Base-by-base conservation (phyloP, 2,797 vertebrate genomes). In the Decapterus maruadsi region DNA sequence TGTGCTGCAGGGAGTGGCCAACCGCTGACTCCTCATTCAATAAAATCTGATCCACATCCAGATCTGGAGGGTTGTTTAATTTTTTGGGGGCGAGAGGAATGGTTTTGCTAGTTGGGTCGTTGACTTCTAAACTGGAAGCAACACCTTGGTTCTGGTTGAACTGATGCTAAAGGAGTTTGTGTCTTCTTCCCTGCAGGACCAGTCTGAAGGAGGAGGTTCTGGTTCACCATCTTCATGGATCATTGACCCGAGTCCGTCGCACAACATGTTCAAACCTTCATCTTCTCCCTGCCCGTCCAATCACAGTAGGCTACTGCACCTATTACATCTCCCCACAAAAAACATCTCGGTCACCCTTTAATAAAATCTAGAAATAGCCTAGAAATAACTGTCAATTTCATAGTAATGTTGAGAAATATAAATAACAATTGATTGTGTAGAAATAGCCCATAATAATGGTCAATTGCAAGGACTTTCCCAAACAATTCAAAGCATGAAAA, bases 161-260 rank as follows among this genome's bases (percentile, higher is more conserved):
- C 10, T 36, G 4, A 7, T 56, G 1, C 16, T 55, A 22, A 40
- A 56, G 0, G 10, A 43, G 61, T 20, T 60, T 26, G 26, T 55
- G 14, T 34, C 20, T 31, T 87, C 40, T 74, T 77, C 36, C 13
- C 42, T 79, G 56, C 81, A 92, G 89, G 87, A 80, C 42, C 54
- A 19, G 61, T 86, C 85, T 31, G 88, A 87, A 1, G 83, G 68
- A 1, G 82, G 68, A 63, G 81, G 73, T 43, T 92, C 91, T 31
- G 87, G 86, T 6, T 93, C 91, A 0, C 91, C 90, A 1, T 92
- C 91, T 1, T 92, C 91, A 14, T 87, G 89, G 90, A 91, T 92
- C 61, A 71, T 89, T 45, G 89, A 91, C 54, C 82, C 26, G 29
- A 89, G 80, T 79, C 88, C 81, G 0, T 88, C 90, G 3, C 38